These are phyloP conservation scores for Hirundo rustica DNA, from an alignment of 2,797 vertebrate genomes.

Conservation along the genomic window DNA sequence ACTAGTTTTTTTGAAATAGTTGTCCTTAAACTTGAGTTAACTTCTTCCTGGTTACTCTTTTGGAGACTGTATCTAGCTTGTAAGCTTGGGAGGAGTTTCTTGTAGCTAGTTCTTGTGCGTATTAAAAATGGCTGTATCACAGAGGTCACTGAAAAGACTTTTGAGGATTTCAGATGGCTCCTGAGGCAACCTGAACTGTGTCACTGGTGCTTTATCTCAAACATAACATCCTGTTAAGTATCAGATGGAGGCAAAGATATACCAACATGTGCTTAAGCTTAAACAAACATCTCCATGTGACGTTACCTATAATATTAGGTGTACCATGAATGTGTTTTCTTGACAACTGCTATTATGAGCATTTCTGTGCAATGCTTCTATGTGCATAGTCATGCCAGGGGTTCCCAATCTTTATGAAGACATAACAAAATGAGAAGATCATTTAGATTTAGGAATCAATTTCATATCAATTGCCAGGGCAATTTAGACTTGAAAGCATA, in stretches of 20 bases:
- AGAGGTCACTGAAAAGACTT: background rate
- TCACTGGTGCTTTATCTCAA: background rate
- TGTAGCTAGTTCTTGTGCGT: background rate
- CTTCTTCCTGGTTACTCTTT: background rate
- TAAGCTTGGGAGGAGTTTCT: background rate
- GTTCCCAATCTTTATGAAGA: background rate
- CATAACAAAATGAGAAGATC: background rate
- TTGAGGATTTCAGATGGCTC: background rate
- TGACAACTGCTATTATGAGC: background rate
- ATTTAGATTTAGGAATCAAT: background rate
- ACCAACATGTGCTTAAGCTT: background rate
- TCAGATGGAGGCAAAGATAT: background rate
- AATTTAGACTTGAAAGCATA: background rate
- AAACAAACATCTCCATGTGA: background rate
- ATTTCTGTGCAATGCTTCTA: background rate
- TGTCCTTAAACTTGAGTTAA: background rate
- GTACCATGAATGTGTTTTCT: background rate
- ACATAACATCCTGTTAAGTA: background rate
- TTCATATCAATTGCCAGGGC: background rate
- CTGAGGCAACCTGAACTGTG: background rate
- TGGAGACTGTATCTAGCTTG: background rate
- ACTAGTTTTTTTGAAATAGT: background rate
- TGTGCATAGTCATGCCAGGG: background rate
- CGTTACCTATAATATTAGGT: background rate
- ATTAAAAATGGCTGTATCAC: background rate